Base-by-base conservation (phyloP, 2,888 invertebrate genomes). In the Coenonympha arcania region DNA sequence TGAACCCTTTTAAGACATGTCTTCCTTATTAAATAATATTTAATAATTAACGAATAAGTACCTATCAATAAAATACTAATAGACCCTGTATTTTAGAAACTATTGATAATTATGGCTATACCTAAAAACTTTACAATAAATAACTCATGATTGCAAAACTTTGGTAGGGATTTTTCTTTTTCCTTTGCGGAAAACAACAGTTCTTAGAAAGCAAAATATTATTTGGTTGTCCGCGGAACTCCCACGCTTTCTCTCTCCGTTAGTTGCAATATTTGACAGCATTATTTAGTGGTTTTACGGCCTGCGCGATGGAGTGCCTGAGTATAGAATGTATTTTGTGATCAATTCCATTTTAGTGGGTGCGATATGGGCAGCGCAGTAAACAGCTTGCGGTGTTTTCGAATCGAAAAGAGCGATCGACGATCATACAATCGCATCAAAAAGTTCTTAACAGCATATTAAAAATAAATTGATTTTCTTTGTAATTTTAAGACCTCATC, bases 371-470 rank as follows among this genome's bases (percentile, higher is more conserved):
- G 30, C 28, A 20, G 34, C 11, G 50, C 31, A 43, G 52, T 55
- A 57, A 54, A 64, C 60, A 60, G 59, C 56, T 76, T 80, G 80
- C 75, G 79, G 80, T 80, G 74, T 73, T 73, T 78, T 79, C 78
- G 75, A 80, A 80, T 79, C 77, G 77, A 77, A 74, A 76, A 64
- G 66, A 65, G 66, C 59, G 60, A 64, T 69, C 61, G 61, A 28
- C 33, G 41, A 34, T 18, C 33, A 22, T 48, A 48, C 48, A 11
- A 20, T 40, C 26, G 24, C n/a, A 15, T n/a, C 26, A 16, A 33
- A 33, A 41, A 41, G 18, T 39, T n/a, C 6, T 31, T n/a, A n/a
- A n/a, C n/a, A n/a, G n/a, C n/a, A n/a, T n/a, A n/a, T n/a, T n/a
- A n/a, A n/a, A n/a, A n/a, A n/a, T n/a, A n/a, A n/a, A n/a, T n/a